Percentiles rank a stretch among this genome's conserved stretches.
Evolutionary conservation across 2,113 vertebrate genomes (phyloP).

Genomic region (Cavia porcellus): DNA sequence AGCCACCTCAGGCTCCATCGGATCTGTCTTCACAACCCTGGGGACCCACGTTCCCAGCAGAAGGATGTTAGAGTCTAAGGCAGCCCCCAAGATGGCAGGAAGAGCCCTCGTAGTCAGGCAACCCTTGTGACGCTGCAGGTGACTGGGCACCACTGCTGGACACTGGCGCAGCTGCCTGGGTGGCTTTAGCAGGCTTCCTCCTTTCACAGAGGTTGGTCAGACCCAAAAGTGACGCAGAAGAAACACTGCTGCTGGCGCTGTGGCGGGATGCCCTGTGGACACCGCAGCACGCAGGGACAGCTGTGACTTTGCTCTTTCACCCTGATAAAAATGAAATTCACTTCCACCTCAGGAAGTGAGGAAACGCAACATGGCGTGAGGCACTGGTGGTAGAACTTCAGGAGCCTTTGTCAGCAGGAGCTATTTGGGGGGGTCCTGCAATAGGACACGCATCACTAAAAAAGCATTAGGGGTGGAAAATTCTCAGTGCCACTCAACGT

Average conservation of each 20-base stretch:
- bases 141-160: fast-evolving
- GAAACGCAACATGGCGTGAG: fast-evolving
- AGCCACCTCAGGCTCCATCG: no score
- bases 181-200: background rate
- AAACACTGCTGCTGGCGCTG: background rate
- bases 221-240: background rate
- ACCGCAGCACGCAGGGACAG: background rate
- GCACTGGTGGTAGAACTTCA: fast-evolving
- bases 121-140: fast-evolving
- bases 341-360: background rate
- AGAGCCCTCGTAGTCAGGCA: fast-evolving
- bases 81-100: fast-evolving
- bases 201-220: background rate
- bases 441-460: background rate
- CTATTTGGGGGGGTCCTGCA: fast-evolving
- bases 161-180: fast-evolving
- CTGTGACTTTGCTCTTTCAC: constrained; percentile 19
- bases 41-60: no score
- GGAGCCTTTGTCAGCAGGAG: no score
- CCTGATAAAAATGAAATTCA: constrained; percentile 2
- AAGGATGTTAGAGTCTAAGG: fast-evolving
- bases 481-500: background rate
- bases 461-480: fast-evolving
- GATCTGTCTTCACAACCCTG: background rate
- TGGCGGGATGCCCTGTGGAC: background rate